Percentiles rank a stretch among this genome's conserved stretches.
Evolutionary conservation across 2,888 invertebrate species (phyloP).

Genomic region (Rhogogaster chlorosoma): DNA sequence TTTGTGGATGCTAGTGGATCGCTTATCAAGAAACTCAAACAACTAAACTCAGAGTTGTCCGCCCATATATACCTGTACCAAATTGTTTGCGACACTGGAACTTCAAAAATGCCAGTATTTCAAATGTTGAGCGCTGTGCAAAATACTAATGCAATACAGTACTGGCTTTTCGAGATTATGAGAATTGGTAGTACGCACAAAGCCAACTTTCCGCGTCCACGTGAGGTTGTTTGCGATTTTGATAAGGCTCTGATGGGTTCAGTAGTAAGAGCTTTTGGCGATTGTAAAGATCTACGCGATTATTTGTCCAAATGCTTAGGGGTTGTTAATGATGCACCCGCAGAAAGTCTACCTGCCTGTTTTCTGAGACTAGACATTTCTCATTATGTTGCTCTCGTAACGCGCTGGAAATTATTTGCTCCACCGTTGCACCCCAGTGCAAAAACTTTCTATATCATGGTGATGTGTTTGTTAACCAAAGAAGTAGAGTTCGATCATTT

Average conservation of each 20-base stretch:
- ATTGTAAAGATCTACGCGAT: background rate
- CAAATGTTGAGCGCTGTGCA: constrained; percentile 56
- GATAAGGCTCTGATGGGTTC: constrained; percentile 56
- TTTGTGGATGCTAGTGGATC: constrained; percentile 10
- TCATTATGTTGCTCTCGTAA: constrained; percentile 15
- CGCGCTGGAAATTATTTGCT: constrained; percentile 10
- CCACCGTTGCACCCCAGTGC: background rate
- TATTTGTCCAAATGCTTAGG: background rate
- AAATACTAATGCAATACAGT: constrained; percentile 54
- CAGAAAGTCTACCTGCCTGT: background rate
- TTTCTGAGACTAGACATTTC: constrained; percentile 28
- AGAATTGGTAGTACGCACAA: constrained; percentile 52
- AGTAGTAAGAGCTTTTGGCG: constrained; percentile 51
- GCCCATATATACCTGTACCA: constrained; percentile 57
- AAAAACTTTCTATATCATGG: constrained; percentile 22
- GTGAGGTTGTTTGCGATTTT: constrained; percentile 55
- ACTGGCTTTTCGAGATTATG: constrained; percentile 54
- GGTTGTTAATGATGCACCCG: background rate
- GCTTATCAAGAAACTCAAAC: constrained; percentile 15
- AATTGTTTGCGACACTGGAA: constrained; percentile 50
- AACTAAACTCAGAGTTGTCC: constrained; percentile 54
- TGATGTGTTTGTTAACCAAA: constrained; percentile 6
- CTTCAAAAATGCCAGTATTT: constrained; percentile 55
- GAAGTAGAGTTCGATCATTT: background rate
- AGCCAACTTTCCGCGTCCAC: constrained; percentile 53